These are phyloP conservation scores for Cordilura impudica DNA, from an alignment of 2,888 invertebrate species.

Conservation along the genomic window DNA sequence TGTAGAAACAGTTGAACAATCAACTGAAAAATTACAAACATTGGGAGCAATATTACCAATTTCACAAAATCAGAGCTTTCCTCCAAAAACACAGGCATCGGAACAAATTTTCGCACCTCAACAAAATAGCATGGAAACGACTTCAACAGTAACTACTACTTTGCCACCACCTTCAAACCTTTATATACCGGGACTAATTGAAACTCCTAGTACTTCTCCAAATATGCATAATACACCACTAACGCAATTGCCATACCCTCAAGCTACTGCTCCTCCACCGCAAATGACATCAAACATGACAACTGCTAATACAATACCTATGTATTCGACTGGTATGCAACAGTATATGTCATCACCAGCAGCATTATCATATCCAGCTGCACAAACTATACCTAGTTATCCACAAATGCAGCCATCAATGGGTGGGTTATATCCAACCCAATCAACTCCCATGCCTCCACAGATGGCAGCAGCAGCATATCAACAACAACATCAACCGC, in stretches of 20 bases:
- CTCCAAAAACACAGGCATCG: background rate
- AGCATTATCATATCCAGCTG: conserved; percentile 71
- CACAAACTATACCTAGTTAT: conserved; percentile 76
- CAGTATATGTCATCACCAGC: conserved; percentile 73
- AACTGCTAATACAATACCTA: conserved; percentile 66
- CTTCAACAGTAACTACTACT: conserved; percentile 35
- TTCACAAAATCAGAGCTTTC: background rate
- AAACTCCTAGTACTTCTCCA: conserved; percentile 39
- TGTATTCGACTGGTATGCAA: conserved; percentile 70
- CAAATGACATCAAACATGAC: conserved; percentile 52
- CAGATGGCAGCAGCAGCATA: conserved; percentile 65
- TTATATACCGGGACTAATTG: conserved; percentile 70
- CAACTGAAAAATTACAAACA: background rate
- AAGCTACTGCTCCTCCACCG: conserved; percentile 65
- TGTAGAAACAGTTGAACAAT: background rate
- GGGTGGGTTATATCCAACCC: conserved; percentile 72
- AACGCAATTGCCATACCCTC: conserved; percentile 70
- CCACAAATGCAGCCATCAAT: conserved; percentile 76
- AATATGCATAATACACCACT: background rate
- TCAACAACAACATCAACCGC: conserved; percentile 55
- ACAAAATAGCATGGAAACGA: background rate
- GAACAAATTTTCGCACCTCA: conserved; percentile 1
- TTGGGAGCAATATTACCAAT: conserved; percentile 20
- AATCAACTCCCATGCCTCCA: conserved; percentile 71
- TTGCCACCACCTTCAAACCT: conserved; percentile 65